Base-by-base conservation (phyloP, 2,888 invertebrate species). In the Melanargia galathea region DNA sequence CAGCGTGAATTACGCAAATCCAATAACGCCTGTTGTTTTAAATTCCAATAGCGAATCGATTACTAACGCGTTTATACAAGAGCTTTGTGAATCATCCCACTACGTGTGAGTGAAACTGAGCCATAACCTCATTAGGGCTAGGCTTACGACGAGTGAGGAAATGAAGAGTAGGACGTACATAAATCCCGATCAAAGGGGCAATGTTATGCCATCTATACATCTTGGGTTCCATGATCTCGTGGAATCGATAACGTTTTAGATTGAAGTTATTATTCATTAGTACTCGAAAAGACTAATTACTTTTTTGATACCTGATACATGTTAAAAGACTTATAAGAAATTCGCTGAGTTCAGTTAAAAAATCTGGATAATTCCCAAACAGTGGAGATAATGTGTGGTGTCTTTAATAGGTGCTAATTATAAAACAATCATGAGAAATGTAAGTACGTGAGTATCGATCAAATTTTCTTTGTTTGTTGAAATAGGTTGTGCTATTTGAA, bases 91-190 rank as follows among this genome's bases (percentile, higher is more conserved):
- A 40, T 71, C 70, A 71, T 63, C 33, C 48, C 46, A 49, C 55
- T 58, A 45, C 26, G 61, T 63, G 68, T 68, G 63, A 68, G 69
- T 69, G 68, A 67, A 68, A 63, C 67, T 58, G 62, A 69, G 66
- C 54, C 64, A 57, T 70, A 70, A 65, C 67, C 71, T 70, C 66
- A 68, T 72, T 70, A 70, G 65, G 64, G 60, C 63, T 64, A 68
- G 68, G 56, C 11, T 26, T 10, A 26, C 56, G n/a, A 24, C 16
- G n/a, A 43, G 16, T n/a, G 3, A 2, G 5, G n/a, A 24, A 55
- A 16, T 40, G 8, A 11, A 26, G 40, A 56, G 22, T 11, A 24
- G 43, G 40, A 55, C 18, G 13, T 1, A 18, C 16, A 43, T 7
- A 16, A 16, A 43, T 18, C 11, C 4, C n/a, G n/a, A n/a, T n/a